Evolutionary conservation across 1,140 invertebrate genomes (phyloP), one percentile per base, ranked within the genome.

Genomic region (Coptotermes formosanus): DNA sequence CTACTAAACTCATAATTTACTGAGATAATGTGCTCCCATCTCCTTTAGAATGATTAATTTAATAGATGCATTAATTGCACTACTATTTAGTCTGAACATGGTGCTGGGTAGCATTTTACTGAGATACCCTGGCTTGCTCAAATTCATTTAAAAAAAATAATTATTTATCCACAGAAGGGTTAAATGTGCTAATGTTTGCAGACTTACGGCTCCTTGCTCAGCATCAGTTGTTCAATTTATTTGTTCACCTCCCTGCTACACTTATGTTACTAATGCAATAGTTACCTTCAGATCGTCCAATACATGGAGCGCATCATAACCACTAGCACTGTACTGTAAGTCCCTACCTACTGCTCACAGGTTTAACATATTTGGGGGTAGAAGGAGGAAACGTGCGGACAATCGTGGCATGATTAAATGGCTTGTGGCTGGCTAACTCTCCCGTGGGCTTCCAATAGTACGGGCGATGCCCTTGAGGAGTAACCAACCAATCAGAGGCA

Each of bases 401-500:
- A 84, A 84, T 84, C 83, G 83, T 84, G 83, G 83, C 83, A 52
- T 84, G 83, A 84, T 52, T 52, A 84, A 84, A 84, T 52, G 83
- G 83, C 83, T 84, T 84, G 83, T 84, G 83, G 83, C 83, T 84
- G 83, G 83, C 83, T 84, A 84, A 84, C 83, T 84, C 83, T 43
- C 85, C 85, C 85, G 85, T 38, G 85, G 85, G 85, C 85, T 86
- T 86, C 85, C 64, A 81, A 75, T 75, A 75, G 64, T 75, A 30
- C 45, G 43, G 69, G 23, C 85, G 85, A 86, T 81, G 85, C 85
- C 85, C 85, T 81, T 82, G 75, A 86, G 85, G 85, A 86, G 85
- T 86, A 82, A 86, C 85, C 85, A 85, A 86, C 86, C 86, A 85
- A 86, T 86, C 86, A 86, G 86, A 86, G 86, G 86, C 86, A 86